Evolutionary conservation across 1,140 invertebrate species (phyloP).

Genomic region (Zaprionus capensis): DNA sequence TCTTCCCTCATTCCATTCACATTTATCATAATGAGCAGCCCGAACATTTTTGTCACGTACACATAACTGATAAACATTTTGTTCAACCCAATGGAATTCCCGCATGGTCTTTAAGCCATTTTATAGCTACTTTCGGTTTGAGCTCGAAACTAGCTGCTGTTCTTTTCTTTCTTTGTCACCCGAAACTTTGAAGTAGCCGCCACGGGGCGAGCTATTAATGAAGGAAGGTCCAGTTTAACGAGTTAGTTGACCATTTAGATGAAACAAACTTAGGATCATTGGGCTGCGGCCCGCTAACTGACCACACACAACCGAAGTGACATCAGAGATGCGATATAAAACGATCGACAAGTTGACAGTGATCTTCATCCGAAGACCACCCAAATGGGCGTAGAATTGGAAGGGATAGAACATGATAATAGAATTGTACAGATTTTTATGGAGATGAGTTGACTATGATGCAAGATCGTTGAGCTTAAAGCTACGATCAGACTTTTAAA

Average conservation of each 20-base stretch:
- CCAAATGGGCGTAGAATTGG: not conserved
- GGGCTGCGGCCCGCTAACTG: conserved; percentile 22
- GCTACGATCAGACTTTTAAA: not conserved
- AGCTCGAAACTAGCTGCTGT: conserved; percentile 1
- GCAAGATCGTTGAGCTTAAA: not conserved
- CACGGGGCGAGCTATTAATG: conserved; percentile 45
- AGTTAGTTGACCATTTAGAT: conserved; percentile 29
- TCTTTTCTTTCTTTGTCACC: conserved; percentile 41
- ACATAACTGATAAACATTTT: conserved; percentile 37
- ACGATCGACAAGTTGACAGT: conserved; percentile 24
- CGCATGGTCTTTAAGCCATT: conserved; percentile 49
- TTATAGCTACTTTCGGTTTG: conserved; percentile 60
- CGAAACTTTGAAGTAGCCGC: conserved; percentile 65
- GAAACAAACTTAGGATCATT: conserved; percentile 8
- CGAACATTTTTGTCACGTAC: conserved; percentile 71
- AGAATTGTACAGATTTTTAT: conserved; percentile 21
- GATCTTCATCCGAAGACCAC: conserved; percentile 27
- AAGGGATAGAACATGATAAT: not conserved
- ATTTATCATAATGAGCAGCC: conserved; percentile 34
- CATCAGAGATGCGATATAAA: not conserved
- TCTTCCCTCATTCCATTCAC: not conserved
- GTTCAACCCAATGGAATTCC: conserved; percentile 39
- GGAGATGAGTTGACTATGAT: not conserved
- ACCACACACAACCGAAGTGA: conserved; percentile 43
- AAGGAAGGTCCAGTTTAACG: conserved; percentile 51